These are phyloP conservation scores for Drosophila glabriapex DNA, from an alignment of 2,888 invertebrate genomes.

Conservation along the genomic window DNA sequence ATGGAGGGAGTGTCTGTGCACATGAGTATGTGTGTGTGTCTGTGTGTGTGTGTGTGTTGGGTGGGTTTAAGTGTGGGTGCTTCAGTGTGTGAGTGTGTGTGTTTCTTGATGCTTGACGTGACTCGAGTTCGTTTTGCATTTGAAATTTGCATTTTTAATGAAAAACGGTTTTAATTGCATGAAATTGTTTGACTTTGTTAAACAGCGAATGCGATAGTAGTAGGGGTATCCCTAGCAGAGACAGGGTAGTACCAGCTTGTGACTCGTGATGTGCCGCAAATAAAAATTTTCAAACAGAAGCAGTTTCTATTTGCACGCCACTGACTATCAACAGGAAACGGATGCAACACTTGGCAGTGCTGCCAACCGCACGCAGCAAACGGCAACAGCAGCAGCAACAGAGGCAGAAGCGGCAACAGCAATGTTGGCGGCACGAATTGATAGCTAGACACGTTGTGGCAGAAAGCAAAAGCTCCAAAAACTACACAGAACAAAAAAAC, in stretches of 20 bases:
- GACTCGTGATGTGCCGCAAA: slow-evolving; percentile 64
- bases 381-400: slow-evolving; percentile 22
- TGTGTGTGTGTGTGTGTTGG: slow-evolving; percentile 16
- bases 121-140: slow-evolving; percentile 78
- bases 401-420: slow-evolving; percentile 5
- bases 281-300: slow-evolving; percentile 72
- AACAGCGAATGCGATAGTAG: slow-evolving; percentile 59
- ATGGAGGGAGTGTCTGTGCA: neutral
- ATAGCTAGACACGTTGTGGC: slow-evolving; percentile 69
- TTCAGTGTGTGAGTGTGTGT: slow-evolving; percentile 27
- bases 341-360: slow-evolving; percentile 80
- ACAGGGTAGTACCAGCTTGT: neutral
- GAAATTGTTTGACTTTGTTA: slow-evolving; percentile 82
- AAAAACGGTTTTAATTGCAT: slow-evolving; percentile 82
- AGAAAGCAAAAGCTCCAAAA: slow-evolving; percentile 56
- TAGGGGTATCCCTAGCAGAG: neutral
- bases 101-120: slow-evolving; percentile 65
- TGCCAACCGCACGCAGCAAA: slow-evolving; percentile 70
- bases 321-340: slow-evolving; percentile 80
- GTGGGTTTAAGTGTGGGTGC: slow-evolving; percentile 27
- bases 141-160: slow-evolving; percentile 83
- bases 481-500: slow-evolving; percentile 23
- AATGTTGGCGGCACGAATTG: slow-evolving; percentile 55
- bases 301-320: slow-evolving; percentile 78
- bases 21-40: slow-evolving; percentile 8